Evolutionary conservation across 2,797 vertebrate genomes (phyloP), one percentile per base, ranked within the genome.

Genomic region (Sorex maritimensis): DNA sequence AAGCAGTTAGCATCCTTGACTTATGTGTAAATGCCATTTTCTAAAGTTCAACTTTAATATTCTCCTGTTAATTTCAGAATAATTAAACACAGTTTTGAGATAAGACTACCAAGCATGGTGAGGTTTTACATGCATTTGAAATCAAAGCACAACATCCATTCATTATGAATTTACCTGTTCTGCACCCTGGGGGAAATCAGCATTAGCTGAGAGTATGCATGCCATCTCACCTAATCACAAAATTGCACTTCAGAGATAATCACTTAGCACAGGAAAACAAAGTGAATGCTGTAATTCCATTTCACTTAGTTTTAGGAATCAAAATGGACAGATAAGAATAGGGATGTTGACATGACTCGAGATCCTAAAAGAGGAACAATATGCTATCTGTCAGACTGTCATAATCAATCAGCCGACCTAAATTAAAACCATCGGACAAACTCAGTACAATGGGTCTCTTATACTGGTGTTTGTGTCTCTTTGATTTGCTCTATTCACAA

Each of bases 11-110:
- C 30, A 19, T 61, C 58, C 88, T 96, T 97, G 94, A 97, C 91
- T 97, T 94, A 97, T 77, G 88, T 96, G 87, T 95, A 96, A 92
- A 86, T 93, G 95, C 90, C 92, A 84, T 95, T 95, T 97, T 96
- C 93, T 96, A 75, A 97, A 97, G 95, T 97, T 97, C 88, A 93
- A 87, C 96, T 97, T 96, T 97, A 94, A 97, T 94, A 95, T 92
- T 96, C 82, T 97, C 96, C 73, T 94, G 58, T 94, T 96, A 87
- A 97, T 95, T 96, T 97, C 89, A 94, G 93, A 97, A 96, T 94
- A 75, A 95, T 92, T 96, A 94, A 96, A 96, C 52, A 96, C 92
- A 95, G 95, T 97, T 97, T 75, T 92, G 89, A 97, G 80, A 93
- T 92, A 95, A 92, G 95, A 96, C 91, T 94, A 89, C 15, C 86